A percentile compares a stretch with the other conserved stretches of the same genome.
Conservation (phyloP, 2,888 invertebrate species). For the Euspilapteryx auroguttella region DNA sequence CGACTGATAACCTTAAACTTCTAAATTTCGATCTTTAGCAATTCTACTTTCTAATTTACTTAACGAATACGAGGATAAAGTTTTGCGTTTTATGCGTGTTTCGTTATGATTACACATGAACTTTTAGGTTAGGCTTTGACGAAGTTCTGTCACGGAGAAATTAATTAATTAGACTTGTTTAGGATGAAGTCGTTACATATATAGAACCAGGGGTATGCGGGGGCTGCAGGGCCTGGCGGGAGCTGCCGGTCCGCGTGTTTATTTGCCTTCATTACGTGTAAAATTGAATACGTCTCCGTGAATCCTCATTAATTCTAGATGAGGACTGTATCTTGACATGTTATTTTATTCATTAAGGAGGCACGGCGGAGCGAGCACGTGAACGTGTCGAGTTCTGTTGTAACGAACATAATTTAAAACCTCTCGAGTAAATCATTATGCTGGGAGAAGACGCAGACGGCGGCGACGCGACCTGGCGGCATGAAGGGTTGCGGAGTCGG, state of each 20-base stretch:
- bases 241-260: too few species aligned
- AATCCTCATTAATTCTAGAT: slow-evolving; percentile 57
- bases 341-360: slow-evolving; percentile 57
- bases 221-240: too few species aligned
- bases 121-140: slow-evolving; percentile 27
- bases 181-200: too few species aligned
- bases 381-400: slow-evolving; percentile 48
- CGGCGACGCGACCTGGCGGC: slow-evolving; percentile 14
- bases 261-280: too few species aligned
- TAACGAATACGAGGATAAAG: too few species aligned
- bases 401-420: slow-evolving; percentile 52
- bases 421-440: slow-evolving; percentile 42
- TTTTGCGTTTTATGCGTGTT: too few species aligned
- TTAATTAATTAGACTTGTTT: slow-evolving; percentile 41
- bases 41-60: slow-evolving; percentile 24
- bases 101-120: too few species aligned
- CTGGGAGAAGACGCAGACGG: slow-evolving; percentile 13
- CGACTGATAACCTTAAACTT: too few species aligned
- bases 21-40: too few species aligned
- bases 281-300: slow-evolving; percentile 44
- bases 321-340: slow-evolving; percentile 52
- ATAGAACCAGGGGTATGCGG: too few species aligned
- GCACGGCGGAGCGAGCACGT: slow-evolving; percentile 29
- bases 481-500: too few species aligned
- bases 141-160: slow-evolving; percentile 13